Base-by-base conservation (phyloP, 2,797 vertebrate genomes). In the Vipera ursinii region DNA sequence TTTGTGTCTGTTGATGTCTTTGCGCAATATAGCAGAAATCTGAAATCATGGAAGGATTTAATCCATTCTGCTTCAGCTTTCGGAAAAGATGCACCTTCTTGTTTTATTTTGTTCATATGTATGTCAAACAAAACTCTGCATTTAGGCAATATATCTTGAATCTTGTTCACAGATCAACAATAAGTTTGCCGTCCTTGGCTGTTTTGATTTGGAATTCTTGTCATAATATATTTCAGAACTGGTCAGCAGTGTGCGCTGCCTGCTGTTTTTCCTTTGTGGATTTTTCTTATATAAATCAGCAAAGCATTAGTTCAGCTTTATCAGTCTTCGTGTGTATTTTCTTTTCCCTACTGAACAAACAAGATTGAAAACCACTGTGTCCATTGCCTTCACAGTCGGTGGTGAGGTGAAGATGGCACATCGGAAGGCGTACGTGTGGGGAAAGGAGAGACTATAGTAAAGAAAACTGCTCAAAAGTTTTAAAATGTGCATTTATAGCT, bases 341-440 rank as follows among this genome's bases (percentile, higher is more conserved):
- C 55, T 89, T 93, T 91, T 93, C 91, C 44, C 61, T 92, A 89
- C 90, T 92, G 90, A 90, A 93, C 90, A 88, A 93, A 90, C 85
- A 90, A n/a, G 65, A 92, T 51, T 73, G 89, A 53, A 86, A 95
- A 93, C 60, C 38, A 82, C 94, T 88, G 8, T 24, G 87, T 93
- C 91, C 60, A 63, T 59, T 53, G 55, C 59, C 93, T 93, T 69
- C 88, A 22, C 1, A 73, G 91, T 2, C 38, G 87, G 73, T n/a
- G 88, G 85, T 0, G 61, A 90, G 90, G 57, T 90, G 61, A 91
- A 90, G 89, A 22, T 5, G n/a, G 92, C 57, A 92, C 92, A 89
- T 20, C 44, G 88, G 38, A 82, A 20, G 3, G 73, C 24, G 20
- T 48, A 48, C 22, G 32, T 8, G 12, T 1, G n/a, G n/a, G 5